Percentiles rank a stretch among this genome's conserved stretches.
Conservation (phyloP, 2,888 invertebrate genomes). For the Drosophila leonis region DNA sequence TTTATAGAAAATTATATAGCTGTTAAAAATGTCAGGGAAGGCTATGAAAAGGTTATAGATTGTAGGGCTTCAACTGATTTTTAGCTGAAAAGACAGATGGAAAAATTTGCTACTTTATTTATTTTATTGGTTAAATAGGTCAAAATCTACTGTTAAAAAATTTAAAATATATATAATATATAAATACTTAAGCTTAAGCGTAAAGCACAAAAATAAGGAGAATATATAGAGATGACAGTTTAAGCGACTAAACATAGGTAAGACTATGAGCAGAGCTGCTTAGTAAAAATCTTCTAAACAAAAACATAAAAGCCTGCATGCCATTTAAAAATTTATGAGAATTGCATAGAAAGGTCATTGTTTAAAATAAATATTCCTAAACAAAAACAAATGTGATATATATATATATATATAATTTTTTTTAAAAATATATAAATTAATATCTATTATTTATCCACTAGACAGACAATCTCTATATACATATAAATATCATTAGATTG, state of each 20-base stretch:
- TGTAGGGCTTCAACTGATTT: neutral
- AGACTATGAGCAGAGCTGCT: neutral
- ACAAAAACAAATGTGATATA: neutral
- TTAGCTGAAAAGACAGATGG: neutral
- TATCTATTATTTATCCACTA: neutral
- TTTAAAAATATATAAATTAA: neutral
- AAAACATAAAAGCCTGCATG: neutral
- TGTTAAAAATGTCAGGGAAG: neutral
- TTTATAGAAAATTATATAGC: neutral
- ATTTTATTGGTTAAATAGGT: no score
- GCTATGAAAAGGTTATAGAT: neutral
- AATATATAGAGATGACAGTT: neutral
- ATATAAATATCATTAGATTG: neutral
- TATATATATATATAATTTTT: no score
- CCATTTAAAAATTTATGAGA: neutral
- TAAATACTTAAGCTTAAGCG: no score
- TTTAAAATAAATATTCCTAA: neutral
- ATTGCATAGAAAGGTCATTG: neutral
- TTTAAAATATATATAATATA: neutral
- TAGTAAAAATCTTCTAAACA: neutral
- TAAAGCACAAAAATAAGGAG: no score
- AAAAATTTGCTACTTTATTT: neutral
- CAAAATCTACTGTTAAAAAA: neutral
- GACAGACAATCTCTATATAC: neutral
- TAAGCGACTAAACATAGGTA: neutral